These are phyloP conservation scores for Sebastes hubbsi DNA, from an alignment of 2,797 vertebrate species.

Conservation along the genomic window DNA sequence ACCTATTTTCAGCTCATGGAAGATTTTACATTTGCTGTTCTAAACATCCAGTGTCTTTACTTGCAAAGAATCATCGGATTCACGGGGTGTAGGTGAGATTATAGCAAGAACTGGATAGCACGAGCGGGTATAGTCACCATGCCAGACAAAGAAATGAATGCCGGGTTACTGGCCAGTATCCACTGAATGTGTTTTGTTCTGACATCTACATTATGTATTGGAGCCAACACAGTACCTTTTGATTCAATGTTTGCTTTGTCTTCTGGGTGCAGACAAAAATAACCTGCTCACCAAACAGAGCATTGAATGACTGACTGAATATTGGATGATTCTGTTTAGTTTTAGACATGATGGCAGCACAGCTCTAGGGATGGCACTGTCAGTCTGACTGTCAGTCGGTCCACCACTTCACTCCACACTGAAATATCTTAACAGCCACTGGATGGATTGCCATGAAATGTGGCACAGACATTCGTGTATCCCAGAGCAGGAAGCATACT, in stretches of 20 bases:
- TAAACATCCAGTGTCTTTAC: conserved; percentile 25
- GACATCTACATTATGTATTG: background rate
- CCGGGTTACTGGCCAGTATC: background rate
- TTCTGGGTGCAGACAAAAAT: conserved; percentile 3
- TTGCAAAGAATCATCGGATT: background rate
- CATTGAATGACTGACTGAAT: conserved; percentile 7
- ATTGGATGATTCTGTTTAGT: background rate
- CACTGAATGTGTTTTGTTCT: background rate
- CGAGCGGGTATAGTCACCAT: background rate
- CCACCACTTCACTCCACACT: background rate
- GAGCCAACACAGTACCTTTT: background rate
- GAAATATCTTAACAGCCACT: background rate
- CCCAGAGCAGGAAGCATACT: background rate
- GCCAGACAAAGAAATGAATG: background rate
- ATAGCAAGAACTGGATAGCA: background rate
- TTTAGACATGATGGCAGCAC: background rate
- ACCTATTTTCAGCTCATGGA: conserved; percentile 51
- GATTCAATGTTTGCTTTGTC: conserved; percentile 14
- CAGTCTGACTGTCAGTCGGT: background rate
- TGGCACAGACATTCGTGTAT: background rate
- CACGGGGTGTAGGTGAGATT: background rate
- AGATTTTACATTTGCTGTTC: conserved; percentile 39
- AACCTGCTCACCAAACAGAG: conserved; percentile 1
- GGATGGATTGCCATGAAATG: background rate
- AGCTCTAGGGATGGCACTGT: background rate